These are phyloP conservation scores for Origma solitaria DNA, from an alignment of 2,113 vertebrate genomes.

Conservation along the genomic window DNA sequence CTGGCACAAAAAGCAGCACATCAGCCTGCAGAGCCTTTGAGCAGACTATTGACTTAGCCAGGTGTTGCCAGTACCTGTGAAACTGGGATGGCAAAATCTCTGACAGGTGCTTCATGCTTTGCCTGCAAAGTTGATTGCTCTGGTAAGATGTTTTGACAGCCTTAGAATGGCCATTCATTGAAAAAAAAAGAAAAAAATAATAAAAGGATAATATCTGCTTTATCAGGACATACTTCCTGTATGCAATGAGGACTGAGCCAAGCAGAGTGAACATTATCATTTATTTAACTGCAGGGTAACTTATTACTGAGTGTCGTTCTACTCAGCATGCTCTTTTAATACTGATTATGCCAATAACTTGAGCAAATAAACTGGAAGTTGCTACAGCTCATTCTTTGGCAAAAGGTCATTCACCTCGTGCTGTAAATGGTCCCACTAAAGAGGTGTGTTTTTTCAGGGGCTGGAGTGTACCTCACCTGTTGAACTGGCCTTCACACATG, in stretches of 20 bases:
- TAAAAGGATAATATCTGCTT: background rate
- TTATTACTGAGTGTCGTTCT: background rate
- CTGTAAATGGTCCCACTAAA: background rate
- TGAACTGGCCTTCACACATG: background rate
- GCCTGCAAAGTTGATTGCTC: background rate
- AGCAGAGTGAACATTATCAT: background rate
- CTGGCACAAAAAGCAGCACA: background rate
- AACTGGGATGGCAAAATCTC: background rate
- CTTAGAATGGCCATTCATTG: background rate
- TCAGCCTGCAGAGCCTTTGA: background rate
- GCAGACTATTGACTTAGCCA: background rate
- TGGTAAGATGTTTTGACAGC: background rate
- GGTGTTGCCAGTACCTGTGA: background rate
- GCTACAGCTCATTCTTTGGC: background rate
- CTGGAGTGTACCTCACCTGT: conserved; percentile 1
- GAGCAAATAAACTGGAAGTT: conserved; percentile 23
- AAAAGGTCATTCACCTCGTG: conserved; percentile 63
- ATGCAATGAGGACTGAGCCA: background rate
- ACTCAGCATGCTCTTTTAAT: background rate
- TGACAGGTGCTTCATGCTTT: background rate
- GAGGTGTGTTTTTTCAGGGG: conserved; percentile 38
- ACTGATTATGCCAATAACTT: conserved; percentile 10
- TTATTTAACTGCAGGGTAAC: background rate
- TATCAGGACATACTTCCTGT: background rate
- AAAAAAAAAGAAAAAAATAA: background rate